These are phyloP conservation scores for Premnoplex brunnescens DNA, from an alignment of 2,797 vertebrate genomes.

Conservation along the genomic window DNA sequence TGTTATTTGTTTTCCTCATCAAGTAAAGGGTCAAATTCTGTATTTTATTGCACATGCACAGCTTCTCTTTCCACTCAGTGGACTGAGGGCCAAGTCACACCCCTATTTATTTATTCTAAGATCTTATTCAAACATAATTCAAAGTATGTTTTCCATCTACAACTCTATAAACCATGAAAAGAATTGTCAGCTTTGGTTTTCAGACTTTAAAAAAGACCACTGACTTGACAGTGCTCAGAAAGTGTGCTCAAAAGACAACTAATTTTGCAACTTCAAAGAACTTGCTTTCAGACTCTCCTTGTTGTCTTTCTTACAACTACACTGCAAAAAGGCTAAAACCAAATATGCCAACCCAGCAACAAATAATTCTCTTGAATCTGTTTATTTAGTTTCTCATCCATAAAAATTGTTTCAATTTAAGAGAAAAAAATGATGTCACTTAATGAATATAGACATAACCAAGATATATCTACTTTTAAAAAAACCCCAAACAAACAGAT, in stretches of 20 bases:
- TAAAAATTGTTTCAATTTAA: background rate
- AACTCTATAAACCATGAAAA: background rate
- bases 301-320: conserved; percentile 14
- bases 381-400: conserved; percentile 5
- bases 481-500: background rate
- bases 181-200: background rate
- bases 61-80: background rate
- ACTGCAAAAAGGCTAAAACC: conserved; percentile 34
- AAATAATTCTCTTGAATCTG: background rate
- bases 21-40: background rate
- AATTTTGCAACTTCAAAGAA: conserved; percentile 33
- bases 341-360: background rate
- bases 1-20: background rate
- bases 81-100: background rate
- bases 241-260: conserved; percentile 18
- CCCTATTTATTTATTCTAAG: background rate
- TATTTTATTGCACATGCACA: background rate
- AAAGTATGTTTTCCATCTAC: conserved; percentile 4
- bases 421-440: background rate
- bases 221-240: background rate
- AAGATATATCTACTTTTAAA: background rate
- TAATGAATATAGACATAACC: background rate
- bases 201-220: background rate
- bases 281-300: conserved; percentile 28
- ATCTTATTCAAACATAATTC: background rate